Evolutionary conservation across 2,797 vertebrate species (phyloP).

Genomic region (Oceanodroma leucorhoa): DNA sequence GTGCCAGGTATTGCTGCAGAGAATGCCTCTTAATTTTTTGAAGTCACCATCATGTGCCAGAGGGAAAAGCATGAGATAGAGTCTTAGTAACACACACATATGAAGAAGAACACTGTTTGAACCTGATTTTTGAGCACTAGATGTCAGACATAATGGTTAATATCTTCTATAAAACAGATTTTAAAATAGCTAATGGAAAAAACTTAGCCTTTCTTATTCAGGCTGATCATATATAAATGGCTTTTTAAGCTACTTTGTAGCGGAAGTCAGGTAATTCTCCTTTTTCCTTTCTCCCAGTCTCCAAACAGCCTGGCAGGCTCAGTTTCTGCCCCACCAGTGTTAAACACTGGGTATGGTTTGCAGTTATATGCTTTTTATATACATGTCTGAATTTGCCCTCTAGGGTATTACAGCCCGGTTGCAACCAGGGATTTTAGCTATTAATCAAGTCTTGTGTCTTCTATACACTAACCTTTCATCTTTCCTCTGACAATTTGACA

Average conservation of each 20-base stretch:
- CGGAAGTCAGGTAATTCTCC: background rate
- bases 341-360: background rate
- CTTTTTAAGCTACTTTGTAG: background rate
- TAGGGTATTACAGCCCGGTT: background rate
- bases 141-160: background rate
- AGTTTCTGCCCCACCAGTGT: background rate
- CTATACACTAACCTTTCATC: background rate
- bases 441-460: background rate
- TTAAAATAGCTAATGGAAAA: background rate
- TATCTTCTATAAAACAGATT: background rate
- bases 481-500: background rate
- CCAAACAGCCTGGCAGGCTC: background rate
- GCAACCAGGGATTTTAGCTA: background rate
- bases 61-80: background rate
- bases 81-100: background rate
- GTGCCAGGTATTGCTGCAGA: background rate
- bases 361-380: background rate
- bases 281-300: background rate
- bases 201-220: background rate
- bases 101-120: background rate
- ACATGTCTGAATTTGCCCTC: background rate
- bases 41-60: background rate
- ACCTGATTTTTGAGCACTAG: background rate
- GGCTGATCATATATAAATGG: background rate
- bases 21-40: background rate